Conservation (phyloP, 1,140 invertebrate species). For the Oedothorax gibbosus region DNA sequence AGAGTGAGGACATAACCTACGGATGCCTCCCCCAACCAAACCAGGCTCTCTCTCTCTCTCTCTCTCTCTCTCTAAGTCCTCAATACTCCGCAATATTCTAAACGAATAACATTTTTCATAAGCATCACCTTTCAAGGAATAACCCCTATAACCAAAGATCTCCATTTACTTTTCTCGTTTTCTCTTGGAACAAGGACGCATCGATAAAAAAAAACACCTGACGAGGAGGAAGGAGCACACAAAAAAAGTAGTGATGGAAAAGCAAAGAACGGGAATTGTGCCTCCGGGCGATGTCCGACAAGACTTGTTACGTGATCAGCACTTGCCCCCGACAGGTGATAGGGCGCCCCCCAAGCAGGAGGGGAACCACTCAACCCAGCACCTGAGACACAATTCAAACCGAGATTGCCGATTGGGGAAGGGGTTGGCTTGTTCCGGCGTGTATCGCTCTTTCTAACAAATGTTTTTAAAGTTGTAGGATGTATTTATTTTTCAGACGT, state of each 20-base stretch:
- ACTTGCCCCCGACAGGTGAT: conserved; percentile 59
- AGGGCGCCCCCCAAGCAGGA: conserved; percentile 18
- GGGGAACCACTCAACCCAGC: conserved; percentile 26
- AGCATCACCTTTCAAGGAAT: too few relatives aligned
- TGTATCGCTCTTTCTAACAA: neutral
- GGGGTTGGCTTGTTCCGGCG: neutral
- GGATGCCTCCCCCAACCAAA: too few relatives aligned
- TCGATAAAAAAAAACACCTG: neutral
- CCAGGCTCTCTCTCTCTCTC: too few relatives aligned
- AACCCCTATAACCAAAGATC: too few relatives aligned
- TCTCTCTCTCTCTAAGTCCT: too few relatives aligned
- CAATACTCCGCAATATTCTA: too few relatives aligned
- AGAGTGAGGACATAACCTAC: too few relatives aligned
- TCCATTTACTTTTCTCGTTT: too few relatives aligned
- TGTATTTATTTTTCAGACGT: too few relatives aligned
- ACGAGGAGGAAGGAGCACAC: conserved; percentile 12
- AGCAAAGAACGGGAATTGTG: neutral
- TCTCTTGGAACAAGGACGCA: too few relatives aligned
- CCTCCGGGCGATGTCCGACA: conserved; percentile 47
- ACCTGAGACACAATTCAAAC: conserved; percentile 37
- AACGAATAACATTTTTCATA: too few relatives aligned
- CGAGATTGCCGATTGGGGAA: conserved; percentile 12
- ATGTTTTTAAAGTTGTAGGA: neutral
- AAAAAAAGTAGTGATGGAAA: conserved; percentile 13
- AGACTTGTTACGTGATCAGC: conserved; percentile 59